Conservation (phyloP, 1,140 invertebrate species). For the Pseudomyrmex sp. region DNA sequence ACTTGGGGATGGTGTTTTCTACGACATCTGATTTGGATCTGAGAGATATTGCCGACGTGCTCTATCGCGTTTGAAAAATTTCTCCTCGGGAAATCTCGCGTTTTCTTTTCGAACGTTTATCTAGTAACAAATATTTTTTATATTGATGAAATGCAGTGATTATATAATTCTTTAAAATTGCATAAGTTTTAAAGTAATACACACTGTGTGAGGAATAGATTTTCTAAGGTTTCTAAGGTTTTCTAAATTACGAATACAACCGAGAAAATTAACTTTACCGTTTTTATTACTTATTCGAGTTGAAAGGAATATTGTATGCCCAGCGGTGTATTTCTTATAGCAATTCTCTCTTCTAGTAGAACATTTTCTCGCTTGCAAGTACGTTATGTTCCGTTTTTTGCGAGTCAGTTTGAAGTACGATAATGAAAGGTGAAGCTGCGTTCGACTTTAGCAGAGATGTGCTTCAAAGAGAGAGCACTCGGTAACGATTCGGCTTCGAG, state of each 20-base stretch:
- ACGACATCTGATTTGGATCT: background rate
- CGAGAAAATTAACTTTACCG: background rate
- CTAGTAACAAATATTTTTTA: too few relatives aligned
- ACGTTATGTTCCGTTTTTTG: conserved; percentile 22
- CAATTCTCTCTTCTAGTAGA: background rate
- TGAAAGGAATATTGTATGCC: background rate
- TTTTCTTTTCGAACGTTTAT: background rate
- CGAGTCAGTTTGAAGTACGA: conserved; percentile 34
- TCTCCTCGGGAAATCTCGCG: background rate
- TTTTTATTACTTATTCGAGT: background rate
- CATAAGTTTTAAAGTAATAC: too few relatives aligned
- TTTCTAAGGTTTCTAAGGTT: background rate
- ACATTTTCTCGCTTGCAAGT: background rate
- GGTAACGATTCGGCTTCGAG: conserved; percentile 36
- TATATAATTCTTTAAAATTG: too few relatives aligned
- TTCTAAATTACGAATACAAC: background rate
- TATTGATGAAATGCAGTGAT: too few relatives aligned
- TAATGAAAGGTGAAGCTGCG: conserved; percentile 38
- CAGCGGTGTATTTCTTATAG: background rate
- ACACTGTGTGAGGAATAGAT: too few relatives aligned
- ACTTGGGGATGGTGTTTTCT: conserved; percentile 6
- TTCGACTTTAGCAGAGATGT: conserved; percentile 29
- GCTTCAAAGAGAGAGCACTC: conserved; percentile 23
- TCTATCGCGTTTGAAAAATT: background rate
- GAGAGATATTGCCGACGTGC: background rate